A percentile compares a stretch with the other conserved stretches of the same genome.
phyloP scores from a whole-genome alignment of 2,888 invertebrate species.

The Latrodectus hesperus region DNA sequence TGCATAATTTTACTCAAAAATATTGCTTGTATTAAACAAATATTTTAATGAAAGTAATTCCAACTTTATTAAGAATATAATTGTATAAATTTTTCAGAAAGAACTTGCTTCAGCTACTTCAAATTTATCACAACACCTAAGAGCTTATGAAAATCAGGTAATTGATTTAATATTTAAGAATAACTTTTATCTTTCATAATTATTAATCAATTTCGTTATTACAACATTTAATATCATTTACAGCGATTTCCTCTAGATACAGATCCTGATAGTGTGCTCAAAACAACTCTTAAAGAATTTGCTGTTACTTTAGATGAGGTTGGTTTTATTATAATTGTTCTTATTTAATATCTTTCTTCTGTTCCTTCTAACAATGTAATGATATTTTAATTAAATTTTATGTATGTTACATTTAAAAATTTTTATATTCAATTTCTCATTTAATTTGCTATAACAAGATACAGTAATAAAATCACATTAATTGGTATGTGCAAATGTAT shows the following conservation, averaged over 20 bases:
- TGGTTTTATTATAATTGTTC: neutral
- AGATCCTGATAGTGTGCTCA: slow-evolving; percentile 69
- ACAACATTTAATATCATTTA: neutral
- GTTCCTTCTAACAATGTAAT: too few relatives aligned
- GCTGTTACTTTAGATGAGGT: slow-evolving; percentile 69
- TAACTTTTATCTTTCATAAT: neutral
- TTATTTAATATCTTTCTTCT: too few relatives aligned
- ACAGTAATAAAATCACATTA: too few relatives aligned
- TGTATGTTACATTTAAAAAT: too few relatives aligned
- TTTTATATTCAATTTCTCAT: too few relatives aligned
- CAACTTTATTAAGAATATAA: neutral
- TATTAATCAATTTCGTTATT: too few relatives aligned
- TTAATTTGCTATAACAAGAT: too few relatives aligned
- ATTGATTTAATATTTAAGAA: neutral
- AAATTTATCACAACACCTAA: slow-evolving; percentile 64
- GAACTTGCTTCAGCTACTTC: slow-evolving; percentile 65
- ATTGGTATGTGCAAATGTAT: too few relatives aligned
- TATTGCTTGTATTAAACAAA: neutral
- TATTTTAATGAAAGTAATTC: neutral
- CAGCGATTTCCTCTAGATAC: slow-evolving; percentile 69
- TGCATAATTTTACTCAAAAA: too few relatives aligned
- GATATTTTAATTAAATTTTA: too few relatives aligned
- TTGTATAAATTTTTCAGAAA: slow-evolving; percentile 40
- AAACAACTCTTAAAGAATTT: slow-evolving; percentile 66
- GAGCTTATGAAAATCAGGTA: slow-evolving; percentile 69